Base-by-base conservation (phyloP, 2,888 invertebrate genomes). In the Oligia strigilis region DNA sequence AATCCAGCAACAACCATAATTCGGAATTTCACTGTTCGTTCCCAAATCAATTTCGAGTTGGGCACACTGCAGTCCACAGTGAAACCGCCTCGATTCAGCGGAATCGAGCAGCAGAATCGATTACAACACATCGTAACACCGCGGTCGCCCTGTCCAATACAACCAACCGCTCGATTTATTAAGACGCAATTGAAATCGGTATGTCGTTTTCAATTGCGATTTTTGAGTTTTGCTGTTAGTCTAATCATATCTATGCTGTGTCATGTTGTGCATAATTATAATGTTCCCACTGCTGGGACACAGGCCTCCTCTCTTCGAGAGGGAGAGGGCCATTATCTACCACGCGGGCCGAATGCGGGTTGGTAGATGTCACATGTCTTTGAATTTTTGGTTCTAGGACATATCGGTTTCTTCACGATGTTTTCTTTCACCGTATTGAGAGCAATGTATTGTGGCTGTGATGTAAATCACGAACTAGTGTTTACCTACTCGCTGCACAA, bases 81-180 rank as follows among this genome's bases (percentile, higher is more conserved):
- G 74, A 81, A 87, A 84, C 78, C 84, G 82, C 83, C 71, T 83
- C 88, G 87, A 90, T 90, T 88, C 84, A 88, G 86, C 84, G 86
- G 83, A 91, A 91, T 90, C 88, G 89, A 90, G 83, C 72, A 80
- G 81, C n/a, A 85, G 86, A 90, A 92, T 92, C 91, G 92, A 92
- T 93, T 90, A 89, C 90, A 89, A 86, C 89, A 87, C 88, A 89
- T 87, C 85, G 85, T 81, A 83, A 86, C 87, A 83, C 84, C 82
- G 89, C 88, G 89, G 88, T 86, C 83, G 84, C 87, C 81, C 78
- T 80, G 87, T 88, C 89, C 88, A 78, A 84, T 88, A 78, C 87
- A 85, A 84, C 83, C 79, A 83, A 84, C 80, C 81, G 81, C 65
- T 77, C 87, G 88, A 92, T 92, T 92, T 92, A 92, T 91, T 87